Evolutionary conservation across 2,888 invertebrate genomes (phyloP), one percentile per base, ranked within the genome.

Genomic region (Agrypnus murinus): DNA sequence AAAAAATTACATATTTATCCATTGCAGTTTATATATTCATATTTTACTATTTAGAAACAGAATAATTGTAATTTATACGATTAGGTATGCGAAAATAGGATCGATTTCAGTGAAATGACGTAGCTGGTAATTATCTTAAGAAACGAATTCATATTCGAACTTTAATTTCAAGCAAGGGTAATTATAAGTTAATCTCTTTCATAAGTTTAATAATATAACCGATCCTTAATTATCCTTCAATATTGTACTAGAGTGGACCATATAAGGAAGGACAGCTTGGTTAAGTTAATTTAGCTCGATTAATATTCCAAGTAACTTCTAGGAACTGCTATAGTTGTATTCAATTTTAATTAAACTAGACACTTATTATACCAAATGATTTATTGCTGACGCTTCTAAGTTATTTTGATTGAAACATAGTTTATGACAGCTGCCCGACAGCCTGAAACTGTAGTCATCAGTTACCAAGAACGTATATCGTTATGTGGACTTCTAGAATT

Each of bases 351-450:
- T 55, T 55, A 65, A 45, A 45, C 34, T 32, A 57, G 57, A 57
- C 55, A 58, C 50, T 38, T 59, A 15, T 57, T 48, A 48, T 48
- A 57, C 19, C 10, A 50, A 59, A 60, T 66, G 66, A 66, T 66
- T 66, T 66, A 66, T 66, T 66, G 48, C 58, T 36, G 14, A 36
- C 45, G 46, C 32, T 50, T 59, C 53, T 3, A 65, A 50, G 59
- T 59, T 31, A 14, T 17, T 66, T 46, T 59, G 59, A 66, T 66
- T 59, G 66, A 57, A 58, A 59, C 57, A 59, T 59, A 66, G 59
- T 66, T 66, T 48, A 50, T 60, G 57, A 36, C 58, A 65, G 57
- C 57, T 65, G 34, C 58, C 46, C 57, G 14, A 25, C 38, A 25
- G 34, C 17, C 45, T 65, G 15, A 55, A 55, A 65, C 17, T 14